phyloP scores from a whole-genome alignment of 2,888 invertebrate species.

The Athalia cordata region DNA sequence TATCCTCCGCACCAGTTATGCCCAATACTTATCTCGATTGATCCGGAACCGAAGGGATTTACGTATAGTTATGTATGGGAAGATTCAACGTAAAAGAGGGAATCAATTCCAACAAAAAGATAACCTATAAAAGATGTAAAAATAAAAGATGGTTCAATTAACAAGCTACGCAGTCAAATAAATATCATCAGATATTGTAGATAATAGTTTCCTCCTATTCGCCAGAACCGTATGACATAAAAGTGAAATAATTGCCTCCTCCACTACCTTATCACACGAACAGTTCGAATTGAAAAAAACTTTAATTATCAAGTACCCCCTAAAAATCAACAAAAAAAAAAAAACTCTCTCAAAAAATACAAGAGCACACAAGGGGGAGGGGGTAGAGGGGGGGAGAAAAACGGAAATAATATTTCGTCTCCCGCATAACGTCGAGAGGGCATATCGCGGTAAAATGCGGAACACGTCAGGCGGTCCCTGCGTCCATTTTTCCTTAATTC shows the following conservation, averaged over 20 bases:
- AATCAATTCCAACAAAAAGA: constrained; percentile 5
- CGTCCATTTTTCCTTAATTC: constrained; percentile 43
- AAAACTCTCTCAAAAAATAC: no score
- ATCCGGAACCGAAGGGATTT: constrained; percentile 41
- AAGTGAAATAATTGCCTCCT: no score
- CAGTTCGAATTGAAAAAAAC: no score
- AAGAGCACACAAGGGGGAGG: no score
- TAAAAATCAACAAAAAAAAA: no score
- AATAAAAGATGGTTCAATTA: constrained; percentile 24
- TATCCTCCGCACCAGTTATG: neutral
- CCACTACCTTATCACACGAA: no score
- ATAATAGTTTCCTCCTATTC: neutral
- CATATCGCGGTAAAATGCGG: constrained; percentile 17
- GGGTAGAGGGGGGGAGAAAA: no score
- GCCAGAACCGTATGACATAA: no score
- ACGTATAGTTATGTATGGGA: constrained; percentile 3
- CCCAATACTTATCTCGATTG: constrained; percentile 41
- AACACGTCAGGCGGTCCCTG: constrained; percentile 24
- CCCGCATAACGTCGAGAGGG: neutral
- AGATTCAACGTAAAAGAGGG: neutral
- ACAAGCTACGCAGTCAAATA: constrained; percentile 3
- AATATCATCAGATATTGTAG: neutral
- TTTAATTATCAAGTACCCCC: no score
- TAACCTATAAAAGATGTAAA: neutral
- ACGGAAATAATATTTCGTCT: no score